phyloP scores from a whole-genome alignment of 2,888 invertebrate species.

The Meganola albula region DNA sequence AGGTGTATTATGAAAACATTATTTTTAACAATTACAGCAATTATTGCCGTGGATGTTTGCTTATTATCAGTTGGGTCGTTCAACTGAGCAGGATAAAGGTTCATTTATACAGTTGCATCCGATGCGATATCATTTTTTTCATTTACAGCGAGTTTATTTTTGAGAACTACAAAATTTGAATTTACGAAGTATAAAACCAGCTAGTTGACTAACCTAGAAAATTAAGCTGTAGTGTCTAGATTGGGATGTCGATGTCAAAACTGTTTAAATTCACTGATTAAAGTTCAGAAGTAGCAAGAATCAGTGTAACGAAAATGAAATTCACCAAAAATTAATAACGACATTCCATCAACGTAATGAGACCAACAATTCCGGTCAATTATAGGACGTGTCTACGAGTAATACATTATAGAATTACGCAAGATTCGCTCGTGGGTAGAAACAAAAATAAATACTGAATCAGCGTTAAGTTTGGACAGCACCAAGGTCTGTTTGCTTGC shows the following conservation, averaged over 20 bases:
- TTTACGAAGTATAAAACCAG: no score
- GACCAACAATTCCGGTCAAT: slow-evolving; percentile 2
- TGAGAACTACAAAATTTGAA: no score
- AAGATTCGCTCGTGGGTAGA: slow-evolving; percentile 18
- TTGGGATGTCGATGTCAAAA: no score
- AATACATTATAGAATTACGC: slow-evolving; percentile 20
- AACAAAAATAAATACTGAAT: slow-evolving; percentile 25
- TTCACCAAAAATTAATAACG: no score
- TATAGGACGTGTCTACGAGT: slow-evolving; percentile 1
- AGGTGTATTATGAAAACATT: slow-evolving; percentile 17
- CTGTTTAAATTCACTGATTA: no score
- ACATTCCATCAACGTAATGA: no score
- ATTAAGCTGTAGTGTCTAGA: no score
- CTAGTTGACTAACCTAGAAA: no score
- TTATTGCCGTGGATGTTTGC: slow-evolving; percentile 39
- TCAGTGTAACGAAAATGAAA: no score
- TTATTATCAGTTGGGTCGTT: slow-evolving; percentile 49
- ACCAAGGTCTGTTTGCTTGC: slow-evolving; percentile 22
- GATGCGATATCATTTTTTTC: slow-evolving; percentile 41
- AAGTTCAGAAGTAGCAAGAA: no score
- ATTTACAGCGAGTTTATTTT: slow-evolving; percentile 18
- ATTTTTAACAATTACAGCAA: slow-evolving; percentile 23
- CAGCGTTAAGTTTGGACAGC: slow-evolving; percentile 17
- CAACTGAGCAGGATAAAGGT: slow-evolving; percentile 53
- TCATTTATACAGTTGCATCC: slow-evolving; percentile 52